These are phyloP conservation scores for Notiomystis cincta DNA, from an alignment of 2,113 vertebrate species.

Conservation along the genomic window DNA sequence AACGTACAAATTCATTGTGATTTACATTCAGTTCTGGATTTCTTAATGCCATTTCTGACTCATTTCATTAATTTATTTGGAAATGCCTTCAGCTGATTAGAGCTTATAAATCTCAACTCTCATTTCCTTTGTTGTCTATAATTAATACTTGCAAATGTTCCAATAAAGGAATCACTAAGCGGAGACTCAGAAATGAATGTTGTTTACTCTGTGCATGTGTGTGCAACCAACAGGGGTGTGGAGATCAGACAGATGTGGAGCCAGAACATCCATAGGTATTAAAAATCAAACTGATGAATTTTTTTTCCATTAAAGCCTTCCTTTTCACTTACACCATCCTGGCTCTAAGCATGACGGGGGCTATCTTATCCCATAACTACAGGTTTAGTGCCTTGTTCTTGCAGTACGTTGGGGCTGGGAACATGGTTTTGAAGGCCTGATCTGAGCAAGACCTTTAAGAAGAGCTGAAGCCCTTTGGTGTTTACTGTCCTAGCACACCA, in stretches of 20 bases:
- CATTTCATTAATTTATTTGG: slow-evolving; percentile 38
- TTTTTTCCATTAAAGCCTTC: neutral
- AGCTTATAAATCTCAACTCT: neutral
- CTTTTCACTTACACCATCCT: neutral
- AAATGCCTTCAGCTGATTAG: slow-evolving; percentile 31
- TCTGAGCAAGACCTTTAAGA: neutral
- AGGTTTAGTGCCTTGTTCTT: neutral
- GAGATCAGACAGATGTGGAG: neutral
- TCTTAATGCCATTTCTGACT: neutral
- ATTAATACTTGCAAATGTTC: neutral
- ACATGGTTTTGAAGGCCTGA: neutral
- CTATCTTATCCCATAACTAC: neutral
- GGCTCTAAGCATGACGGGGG: neutral
- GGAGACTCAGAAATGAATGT: neutral
- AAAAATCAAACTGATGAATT: neutral
- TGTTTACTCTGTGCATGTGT: neutral
- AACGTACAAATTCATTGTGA: neutral
- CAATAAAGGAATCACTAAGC: neutral
- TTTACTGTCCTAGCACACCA: neutral
- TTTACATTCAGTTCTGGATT: neutral
- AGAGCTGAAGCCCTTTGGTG: neutral
- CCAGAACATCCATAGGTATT: neutral
- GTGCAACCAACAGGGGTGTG: neutral
- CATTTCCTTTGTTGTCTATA: neutral
- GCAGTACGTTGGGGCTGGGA: neutral